Evolutionary conservation across 35 echinoderm and acorn worm species (phyloP).

Genomic region (Lytechinus pictus): DNA sequence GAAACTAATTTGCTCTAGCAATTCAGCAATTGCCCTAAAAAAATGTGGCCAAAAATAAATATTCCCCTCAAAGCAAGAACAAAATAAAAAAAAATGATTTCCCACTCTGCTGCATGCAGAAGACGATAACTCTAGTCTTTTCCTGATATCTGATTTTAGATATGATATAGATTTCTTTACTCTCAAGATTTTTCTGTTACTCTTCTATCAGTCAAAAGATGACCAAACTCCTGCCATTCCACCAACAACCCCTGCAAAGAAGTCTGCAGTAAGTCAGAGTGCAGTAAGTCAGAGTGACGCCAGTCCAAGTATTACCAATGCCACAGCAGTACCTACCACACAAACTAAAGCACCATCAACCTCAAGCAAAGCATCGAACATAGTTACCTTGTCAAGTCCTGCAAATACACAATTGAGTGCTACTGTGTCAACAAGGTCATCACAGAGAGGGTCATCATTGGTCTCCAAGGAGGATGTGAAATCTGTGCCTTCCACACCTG

Average conservation of each 20-base stretch:
- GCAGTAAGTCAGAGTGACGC: neutral
- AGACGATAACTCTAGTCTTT: too few relatives aligned
- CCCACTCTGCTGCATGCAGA: too few relatives aligned
- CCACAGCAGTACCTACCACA: neutral
- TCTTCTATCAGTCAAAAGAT: slow-evolving; percentile 16
- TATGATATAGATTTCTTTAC: too few relatives aligned
- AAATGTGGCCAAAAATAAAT: too few relatives aligned
- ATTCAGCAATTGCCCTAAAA: too few relatives aligned
- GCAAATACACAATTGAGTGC: neutral
- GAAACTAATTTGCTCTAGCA: too few relatives aligned
- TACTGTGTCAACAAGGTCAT: slow-evolving; percentile 30
- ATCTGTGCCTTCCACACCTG: neutral
- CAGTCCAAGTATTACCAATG: neutral
- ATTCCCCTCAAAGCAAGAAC: too few relatives aligned
- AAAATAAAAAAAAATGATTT: too few relatives aligned
- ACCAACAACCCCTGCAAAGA: slow-evolving; percentile 15
- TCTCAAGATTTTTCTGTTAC: neutral
- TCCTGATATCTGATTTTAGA: too few relatives aligned
- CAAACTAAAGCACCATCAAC: neutral
- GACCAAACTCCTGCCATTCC: neutral
- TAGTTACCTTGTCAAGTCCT: neutral
- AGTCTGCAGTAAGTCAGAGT: neutral
- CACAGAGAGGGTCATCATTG: neutral
- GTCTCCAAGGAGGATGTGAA: neutral
- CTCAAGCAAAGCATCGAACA: neutral